Conservation (phyloP, 2,797 vertebrate genomes). For the Onychomys torridus region DNA sequence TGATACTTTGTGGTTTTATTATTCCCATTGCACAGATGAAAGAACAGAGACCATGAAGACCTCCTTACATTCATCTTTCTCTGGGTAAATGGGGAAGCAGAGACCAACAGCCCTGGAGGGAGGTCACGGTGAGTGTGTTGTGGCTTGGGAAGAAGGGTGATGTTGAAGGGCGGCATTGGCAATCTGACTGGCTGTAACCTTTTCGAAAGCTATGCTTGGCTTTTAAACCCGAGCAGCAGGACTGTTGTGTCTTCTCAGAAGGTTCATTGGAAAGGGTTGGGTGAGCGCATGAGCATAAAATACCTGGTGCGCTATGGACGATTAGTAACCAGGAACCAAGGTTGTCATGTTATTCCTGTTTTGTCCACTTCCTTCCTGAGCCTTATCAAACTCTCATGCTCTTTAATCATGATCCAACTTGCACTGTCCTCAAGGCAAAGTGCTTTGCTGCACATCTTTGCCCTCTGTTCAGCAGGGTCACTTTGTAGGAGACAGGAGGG, state of each 20-base stretch:
- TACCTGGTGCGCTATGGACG: neutral
- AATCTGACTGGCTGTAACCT: neutral
- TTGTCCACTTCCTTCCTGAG: slow-evolving; percentile 1
- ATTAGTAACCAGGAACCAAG: slow-evolving; percentile 40
- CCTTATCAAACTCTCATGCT: slow-evolving; percentile 34
- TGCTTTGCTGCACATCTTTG: neutral
- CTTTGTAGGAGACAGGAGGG: neutral
- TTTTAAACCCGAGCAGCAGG: neutral
- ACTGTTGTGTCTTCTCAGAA: slow-evolving; percentile 1
- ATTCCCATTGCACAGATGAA: slow-evolving; percentile 3
- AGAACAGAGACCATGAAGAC: neutral
- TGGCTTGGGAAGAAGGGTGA: neutral
- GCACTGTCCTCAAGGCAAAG: neutral
- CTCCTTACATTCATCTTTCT: neutral
- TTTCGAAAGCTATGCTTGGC: slow-evolving; percentile 24
- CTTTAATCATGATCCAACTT: neutral
- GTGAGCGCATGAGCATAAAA: slow-evolving; percentile 22
- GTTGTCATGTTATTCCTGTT: slow-evolving; percentile 25
- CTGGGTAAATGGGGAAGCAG: neutral
- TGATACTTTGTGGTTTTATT: neutral
- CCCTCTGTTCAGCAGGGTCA: neutral
- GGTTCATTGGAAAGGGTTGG: neutral
- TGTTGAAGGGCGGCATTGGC: neutral
- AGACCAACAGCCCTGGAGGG: neutral
- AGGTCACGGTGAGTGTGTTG: neutral